phyloP scores from a whole-genome alignment of 1,140 invertebrate genomes.

The Cryptotermes secundus region DNA sequence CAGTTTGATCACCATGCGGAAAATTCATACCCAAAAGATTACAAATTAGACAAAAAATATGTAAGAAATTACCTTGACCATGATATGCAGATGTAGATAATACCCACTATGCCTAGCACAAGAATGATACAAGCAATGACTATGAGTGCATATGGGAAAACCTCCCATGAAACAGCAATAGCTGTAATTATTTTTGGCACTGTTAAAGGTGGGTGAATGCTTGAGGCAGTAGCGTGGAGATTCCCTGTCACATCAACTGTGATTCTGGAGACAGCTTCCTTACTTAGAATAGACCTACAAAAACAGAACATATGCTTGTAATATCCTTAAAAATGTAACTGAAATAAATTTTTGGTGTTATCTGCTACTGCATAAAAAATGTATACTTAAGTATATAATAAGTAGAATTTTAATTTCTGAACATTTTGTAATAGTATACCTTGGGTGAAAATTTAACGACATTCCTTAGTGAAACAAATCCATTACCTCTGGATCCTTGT shows the following conservation, averaged over 20 bases:
- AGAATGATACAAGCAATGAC: slow-evolving; percentile 84
- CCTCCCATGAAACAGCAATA: slow-evolving; percentile 65
- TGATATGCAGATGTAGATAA: slow-evolving; percentile 87
- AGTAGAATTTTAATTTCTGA: too few species aligned
- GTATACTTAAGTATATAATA: too few species aligned
- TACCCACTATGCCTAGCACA: slow-evolving; percentile 78
- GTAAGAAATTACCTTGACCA: slow-evolving; percentile 73
- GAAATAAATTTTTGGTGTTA: too few species aligned
- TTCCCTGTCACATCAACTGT: slow-evolving; percentile 64
- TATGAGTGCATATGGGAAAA: slow-evolving; percentile 84
- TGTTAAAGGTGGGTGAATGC: slow-evolving; percentile 66
- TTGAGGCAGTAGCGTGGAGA: slow-evolving; percentile 63
- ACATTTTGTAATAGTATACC: too few species aligned
- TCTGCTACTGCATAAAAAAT: too few species aligned
- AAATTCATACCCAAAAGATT: background rate
- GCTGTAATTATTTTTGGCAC: slow-evolving; percentile 55
- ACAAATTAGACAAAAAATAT: background rate
- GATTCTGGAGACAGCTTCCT: slow-evolving; percentile 60
- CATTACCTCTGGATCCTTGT: slow-evolving; percentile 55
- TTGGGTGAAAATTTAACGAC: too few species aligned
- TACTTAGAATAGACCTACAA: slow-evolving; percentile 55
- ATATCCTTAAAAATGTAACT: background rate
- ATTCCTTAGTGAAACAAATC: too few species aligned
- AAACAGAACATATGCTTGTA: slow-evolving; percentile 17
- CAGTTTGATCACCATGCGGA: background rate